Percentiles rank a stretch among this genome's conserved stretches.
Evolutionary conservation across 2,113 vertebrate species (phyloP).

Genomic region (Butorides virescens): DNA sequence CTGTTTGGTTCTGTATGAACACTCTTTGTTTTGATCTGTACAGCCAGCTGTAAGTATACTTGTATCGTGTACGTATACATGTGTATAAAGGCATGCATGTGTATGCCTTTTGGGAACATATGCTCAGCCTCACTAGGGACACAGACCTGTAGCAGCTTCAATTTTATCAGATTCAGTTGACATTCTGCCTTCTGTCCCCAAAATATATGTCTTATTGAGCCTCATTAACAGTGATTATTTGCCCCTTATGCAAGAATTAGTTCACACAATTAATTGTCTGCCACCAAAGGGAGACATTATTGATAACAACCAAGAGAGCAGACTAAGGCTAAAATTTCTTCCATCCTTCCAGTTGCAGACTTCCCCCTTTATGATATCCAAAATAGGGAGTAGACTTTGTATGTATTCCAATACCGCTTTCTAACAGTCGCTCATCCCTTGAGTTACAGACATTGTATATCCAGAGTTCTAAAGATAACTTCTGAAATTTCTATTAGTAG

Average conservation of each 20-base stretch:
- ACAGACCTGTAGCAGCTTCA: not conserved
- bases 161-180: not conserved
- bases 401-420: not conserved
- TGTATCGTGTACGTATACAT: not conserved
- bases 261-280: not conserved
- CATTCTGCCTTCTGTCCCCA: not conserved
- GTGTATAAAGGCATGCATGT: not conserved
- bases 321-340: not conserved
- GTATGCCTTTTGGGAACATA: not conserved
- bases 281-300: not conserved
- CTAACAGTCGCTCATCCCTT: not conserved
- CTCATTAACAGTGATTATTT: not conserved
- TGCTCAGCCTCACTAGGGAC: not conserved
- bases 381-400: not conserved
- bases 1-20: not conserved
- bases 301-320: not conserved
- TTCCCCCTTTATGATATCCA: not conserved
- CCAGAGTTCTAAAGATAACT: not conserved
- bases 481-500: not conserved
- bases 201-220: not conserved
- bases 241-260: not conserved
- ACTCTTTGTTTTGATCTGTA: not conserved
- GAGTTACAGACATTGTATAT: not conserved
- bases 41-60: not conserved
- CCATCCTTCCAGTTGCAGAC: not conserved